Evolutionary conservation across 2,888 invertebrate genomes (phyloP), one percentile per base, ranked within the genome.

Genomic region (Eucera pruinosa): DNA sequence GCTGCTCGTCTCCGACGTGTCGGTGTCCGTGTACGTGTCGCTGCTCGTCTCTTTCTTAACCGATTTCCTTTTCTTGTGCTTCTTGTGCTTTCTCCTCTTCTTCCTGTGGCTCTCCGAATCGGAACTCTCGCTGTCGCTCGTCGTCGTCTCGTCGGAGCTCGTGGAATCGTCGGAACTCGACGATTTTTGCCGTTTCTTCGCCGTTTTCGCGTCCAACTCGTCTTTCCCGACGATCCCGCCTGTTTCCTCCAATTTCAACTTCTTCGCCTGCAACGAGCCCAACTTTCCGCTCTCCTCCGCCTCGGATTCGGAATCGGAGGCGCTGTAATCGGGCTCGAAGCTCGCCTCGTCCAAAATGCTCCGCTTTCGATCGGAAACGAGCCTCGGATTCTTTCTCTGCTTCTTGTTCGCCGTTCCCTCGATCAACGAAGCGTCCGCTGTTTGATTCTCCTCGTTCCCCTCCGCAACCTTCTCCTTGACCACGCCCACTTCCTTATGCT

Each of bases 301-400:
- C 76, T 95, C 95, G 2, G 93, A 93, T 83, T 96, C 95, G 23
- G 93, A 94, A 74, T 96, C 95, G 5, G 95, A 93, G 83, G 94
- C 95, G 81, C 96, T 96, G 90, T 96, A 96, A 89, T 96, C 96
- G 0, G 96, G 96, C 87, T 95, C 96, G 88, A 96, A 96, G 87
- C 94, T 95, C 0, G 96, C 94, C 91, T 96, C 96, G 85, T 96
- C 96, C 48, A 96, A 91, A 6, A 94, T 94, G 9, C 95, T 94
- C 86, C 96, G 95, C 84, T 96, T 95, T 79, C 95, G 93, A 89
- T 94, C 94, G 0, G 93, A 93, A 30, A 94, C 93, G 2, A 91
- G 82, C 81, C 92, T 87, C 1, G 89, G 90, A 84, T 91, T 91
- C 45, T 91, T 89, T 13, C 92, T 80, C 45, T 88, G 86, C 36